phyloP scores from a whole-genome alignment of 2,113 vertebrate species.

The Copsychus sechellarum region DNA sequence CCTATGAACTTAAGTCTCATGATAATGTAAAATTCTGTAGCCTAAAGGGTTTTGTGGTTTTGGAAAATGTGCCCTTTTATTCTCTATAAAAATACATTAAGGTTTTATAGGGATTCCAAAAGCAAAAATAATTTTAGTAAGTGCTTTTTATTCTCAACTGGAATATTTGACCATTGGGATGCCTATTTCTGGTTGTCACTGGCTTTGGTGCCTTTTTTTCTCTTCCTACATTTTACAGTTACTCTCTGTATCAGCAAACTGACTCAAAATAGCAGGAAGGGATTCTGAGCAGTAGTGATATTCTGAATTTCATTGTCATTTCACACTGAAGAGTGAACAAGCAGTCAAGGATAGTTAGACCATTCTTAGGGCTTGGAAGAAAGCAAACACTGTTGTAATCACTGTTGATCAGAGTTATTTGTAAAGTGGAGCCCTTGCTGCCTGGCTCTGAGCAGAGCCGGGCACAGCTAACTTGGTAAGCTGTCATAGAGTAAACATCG shows the following conservation, averaged over 20 bases:
- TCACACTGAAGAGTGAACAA: neutral
- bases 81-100: neutral
- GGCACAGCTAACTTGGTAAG: neutral
- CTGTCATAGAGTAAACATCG: neutral
- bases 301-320: slow-evolving; percentile 6
- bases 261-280: neutral
- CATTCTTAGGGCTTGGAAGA: neutral
- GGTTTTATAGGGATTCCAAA: slow-evolving; percentile 16
- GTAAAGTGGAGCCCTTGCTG: slow-evolving; percentile 25
- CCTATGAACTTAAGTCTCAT: slow-evolving; percentile 52
- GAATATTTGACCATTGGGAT: neutral
- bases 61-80: slow-evolving; percentile 3
- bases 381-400: neutral
- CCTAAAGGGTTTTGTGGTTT: neutral
- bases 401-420: neutral
- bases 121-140: slow-evolving; percentile 42
- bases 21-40: neutral
- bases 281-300: slow-evolving; percentile 8
- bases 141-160: neutral
- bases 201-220: neutral
- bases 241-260: slow-evolving; percentile 26
- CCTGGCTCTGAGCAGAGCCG: neutral
- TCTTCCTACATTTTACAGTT: neutral
- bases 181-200: neutral
- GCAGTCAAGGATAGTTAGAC: neutral